phyloP scores from a whole-genome alignment of 2,113 vertebrate species.

The Erythrolamprus reginae region DNA sequence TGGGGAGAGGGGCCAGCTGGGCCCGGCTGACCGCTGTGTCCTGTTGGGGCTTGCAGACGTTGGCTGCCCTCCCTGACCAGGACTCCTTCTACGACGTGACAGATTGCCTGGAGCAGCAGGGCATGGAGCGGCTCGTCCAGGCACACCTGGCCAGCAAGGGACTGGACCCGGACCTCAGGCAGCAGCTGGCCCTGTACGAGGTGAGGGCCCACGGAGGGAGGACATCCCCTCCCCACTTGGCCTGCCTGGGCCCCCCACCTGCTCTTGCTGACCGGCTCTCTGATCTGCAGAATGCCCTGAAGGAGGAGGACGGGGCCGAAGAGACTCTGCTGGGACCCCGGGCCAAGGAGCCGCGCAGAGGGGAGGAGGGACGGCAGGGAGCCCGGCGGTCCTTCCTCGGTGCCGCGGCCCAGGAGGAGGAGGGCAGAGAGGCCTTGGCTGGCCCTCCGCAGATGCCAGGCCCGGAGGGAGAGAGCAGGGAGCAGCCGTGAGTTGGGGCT shows the following conservation, averaged over 20 bases:
- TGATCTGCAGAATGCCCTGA: conserved; percentile 73
- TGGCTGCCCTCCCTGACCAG: conserved; percentile 89
- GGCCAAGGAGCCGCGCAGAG: conserved; percentile 79
- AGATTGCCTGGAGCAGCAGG: conserved; percentile 87
- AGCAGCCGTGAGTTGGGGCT: not conserved
- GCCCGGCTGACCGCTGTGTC: not conserved
- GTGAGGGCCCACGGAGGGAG: conserved; percentile 44
- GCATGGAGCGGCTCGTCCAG: conserved; percentile 85
- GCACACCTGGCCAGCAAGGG: conserved; percentile 72
- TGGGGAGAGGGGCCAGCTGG: too few relatives aligned
- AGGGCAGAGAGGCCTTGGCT: accelerated
- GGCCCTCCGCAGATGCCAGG: not conserved
- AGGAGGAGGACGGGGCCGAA: conserved; percentile 80
- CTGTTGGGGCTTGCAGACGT: conserved; percentile 66
- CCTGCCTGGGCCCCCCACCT: not conserved
- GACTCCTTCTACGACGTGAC: conserved; percentile 95
- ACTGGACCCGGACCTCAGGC: conserved; percentile 77
- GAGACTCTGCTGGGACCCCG: conserved; percentile 63
- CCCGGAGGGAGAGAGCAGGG: not conserved
- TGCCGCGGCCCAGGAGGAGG: not conserved
- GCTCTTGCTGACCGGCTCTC: not conserved
- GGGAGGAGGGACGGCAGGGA: conserved; percentile 76
- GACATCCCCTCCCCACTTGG: too few relatives aligned
- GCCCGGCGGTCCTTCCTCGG: conserved; percentile 71
- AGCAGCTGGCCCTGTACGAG: conserved; percentile 86